Evolutionary conservation across 2,888 invertebrate genomes (phyloP), one percentile per base, ranked within the genome.

Genomic region (Ichneumoninae sp.): DNA sequence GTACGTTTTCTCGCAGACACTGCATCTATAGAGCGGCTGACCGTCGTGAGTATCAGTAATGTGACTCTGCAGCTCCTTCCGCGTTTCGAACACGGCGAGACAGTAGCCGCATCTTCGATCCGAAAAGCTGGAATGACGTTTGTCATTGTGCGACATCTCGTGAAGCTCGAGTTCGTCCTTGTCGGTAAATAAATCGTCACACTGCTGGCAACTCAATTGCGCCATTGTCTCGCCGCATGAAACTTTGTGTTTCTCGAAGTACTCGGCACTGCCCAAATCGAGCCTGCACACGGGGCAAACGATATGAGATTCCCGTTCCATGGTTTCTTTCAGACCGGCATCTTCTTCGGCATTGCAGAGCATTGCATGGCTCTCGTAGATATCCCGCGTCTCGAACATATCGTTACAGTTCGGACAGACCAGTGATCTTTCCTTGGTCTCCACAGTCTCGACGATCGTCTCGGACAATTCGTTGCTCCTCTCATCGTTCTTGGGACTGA

Each of bases 1-100:
- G 47, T 91, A 93, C 10, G 87, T 85, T 86, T 89, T 91, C 26
- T 91, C 89, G 65, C 93, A 93, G 6, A 86, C 77, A 50, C 86
- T 86, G 77, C 93, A 93, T 75, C 90, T 89, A 69, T 89, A 91
- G 30, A 90, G 85, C 54, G 85, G 87, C 16, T 85, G 78, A 26
- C 89, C 89, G 44, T 86, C 86, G 57, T 91, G 91, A 72, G 33
- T 82, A 30, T 90, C 87, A 10, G 80, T 68, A 16, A 91, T 89
- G 79, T 93, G 93, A 77, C 69, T 87, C 71, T 89, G 89, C 40
- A 93, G 84, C 44, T 90, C 87, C 57, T 90, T 92, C 30, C 87
- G 89, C 3, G 84, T 87, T 13, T 26, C 65, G 79, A 85, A 91
- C 26, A 83, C 52, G 6, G 62, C 71, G 30, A 87, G 66, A 69